Percentiles rank a stretch among this genome's conserved stretches.
These are phyloP conservation scores for Oryzias curvinotus DNA, from an alignment of 2,113 vertebrate genomes.

Conservation along the genomic window DNA sequence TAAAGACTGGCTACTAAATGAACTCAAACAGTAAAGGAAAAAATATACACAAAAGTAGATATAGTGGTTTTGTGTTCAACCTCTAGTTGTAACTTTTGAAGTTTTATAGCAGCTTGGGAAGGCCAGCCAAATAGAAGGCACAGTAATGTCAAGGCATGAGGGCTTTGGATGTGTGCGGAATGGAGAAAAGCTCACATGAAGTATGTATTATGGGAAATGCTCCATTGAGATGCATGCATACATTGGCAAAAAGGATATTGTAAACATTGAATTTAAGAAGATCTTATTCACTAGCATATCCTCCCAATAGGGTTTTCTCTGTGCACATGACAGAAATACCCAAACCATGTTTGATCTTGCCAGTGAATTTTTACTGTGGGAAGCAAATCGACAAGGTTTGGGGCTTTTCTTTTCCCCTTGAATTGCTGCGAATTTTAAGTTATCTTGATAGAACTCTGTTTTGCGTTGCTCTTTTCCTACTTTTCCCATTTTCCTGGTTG, in stretches of 20 bases:
- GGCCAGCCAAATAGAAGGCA: slow-evolving; percentile 26
- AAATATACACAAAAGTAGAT: slow-evolving; percentile 16
- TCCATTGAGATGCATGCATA: slow-evolving; percentile 38
- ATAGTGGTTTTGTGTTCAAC: slow-evolving; percentile 9
- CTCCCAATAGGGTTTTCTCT: slow-evolving; percentile 48
- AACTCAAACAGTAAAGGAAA: neutral
- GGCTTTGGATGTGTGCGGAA: slow-evolving; percentile 24
- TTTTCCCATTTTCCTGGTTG: slow-evolving; percentile 22
- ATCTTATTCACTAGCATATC: slow-evolving; percentile 42
- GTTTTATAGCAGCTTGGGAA: slow-evolving; percentile 20
- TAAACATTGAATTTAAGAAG: slow-evolving; percentile 60
- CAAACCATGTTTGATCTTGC: slow-evolving; percentile 72
- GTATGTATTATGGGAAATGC: slow-evolving; percentile 40
- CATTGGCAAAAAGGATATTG: slow-evolving; percentile 42
- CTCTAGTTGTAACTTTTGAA: slow-evolving; percentile 15
- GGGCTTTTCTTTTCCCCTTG: slow-evolving; percentile 20
- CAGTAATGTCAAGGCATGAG: slow-evolving; percentile 21
- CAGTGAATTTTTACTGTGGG: slow-evolving; percentile 49
- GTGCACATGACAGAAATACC: slow-evolving; percentile 68
- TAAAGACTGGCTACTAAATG: neutral
- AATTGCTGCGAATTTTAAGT: slow-evolving; percentile 60
- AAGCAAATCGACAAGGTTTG: slow-evolving; percentile 66
- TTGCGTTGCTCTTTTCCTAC: slow-evolving; percentile 47
- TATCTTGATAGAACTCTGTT: slow-evolving; percentile 70
- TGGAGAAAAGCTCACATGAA: slow-evolving; percentile 5